Base-by-base conservation (phyloP, 2,888 invertebrate species). In the Chrysodeixis includens region DNA sequence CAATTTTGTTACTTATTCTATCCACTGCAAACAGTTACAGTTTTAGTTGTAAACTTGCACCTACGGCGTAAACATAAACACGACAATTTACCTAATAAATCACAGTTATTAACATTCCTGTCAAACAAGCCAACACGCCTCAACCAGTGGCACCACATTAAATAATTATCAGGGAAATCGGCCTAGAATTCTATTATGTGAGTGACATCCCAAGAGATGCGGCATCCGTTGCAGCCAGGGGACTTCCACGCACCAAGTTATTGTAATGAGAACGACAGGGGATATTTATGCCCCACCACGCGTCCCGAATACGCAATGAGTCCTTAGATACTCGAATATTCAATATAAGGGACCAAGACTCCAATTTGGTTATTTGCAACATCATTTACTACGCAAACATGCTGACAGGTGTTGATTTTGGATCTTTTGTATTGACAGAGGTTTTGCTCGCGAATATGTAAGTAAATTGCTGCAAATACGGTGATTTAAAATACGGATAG, bases 201-300 rank as follows among this genome's bases (percentile, higher is more conserved):
- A 92, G 89, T 88, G 90, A 90, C 85, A 85, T 92, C 94, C 92
- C 93, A 68, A 66, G 92, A 91, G 93, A 90, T 79, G 71, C 79
- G 80, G 86, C 87, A 88, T 91, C 92, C 90, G 87, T 85, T 85
- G 85, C 89, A 85, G 86, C 88, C 91, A 77, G 71, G 91, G 92
- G 90, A 90, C 86, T 85, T 89, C 88, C 90, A 82, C 85, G 82
- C 88, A 88, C 91, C 81, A 90, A 92, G 89, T 92, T 91, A 93
- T 93, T 92, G 92, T 94, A 94, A 94, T 93, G 93, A 93, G 93
- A 81, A 86, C 90, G 93, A 92, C 92, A 91, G 89, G 91, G 84
- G 93, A 94, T 95, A 94, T 94, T 95, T 95, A 94, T 94, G 94
- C 92, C 90, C 73, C 72, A 76, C 87, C 91, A 92, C 87, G 93